phyloP scores from a whole-genome alignment of 2,888 invertebrate species.

The Eupithecia dodoneata region DNA sequence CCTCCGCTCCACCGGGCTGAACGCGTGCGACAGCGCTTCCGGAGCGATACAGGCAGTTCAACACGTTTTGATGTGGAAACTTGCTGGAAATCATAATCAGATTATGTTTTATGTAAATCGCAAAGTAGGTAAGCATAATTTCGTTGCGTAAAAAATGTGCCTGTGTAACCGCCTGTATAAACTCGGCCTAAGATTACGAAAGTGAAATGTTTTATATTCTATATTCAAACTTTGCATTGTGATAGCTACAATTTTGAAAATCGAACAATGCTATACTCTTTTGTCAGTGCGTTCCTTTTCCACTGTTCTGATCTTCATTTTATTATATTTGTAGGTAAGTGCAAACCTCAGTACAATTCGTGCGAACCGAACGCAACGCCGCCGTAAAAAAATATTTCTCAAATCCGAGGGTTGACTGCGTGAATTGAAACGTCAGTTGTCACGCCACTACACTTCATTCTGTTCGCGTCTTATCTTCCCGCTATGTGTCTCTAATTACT shows the following conservation, averaged over 20 bases:
- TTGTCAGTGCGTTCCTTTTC: not conserved
- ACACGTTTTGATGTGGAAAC: constrained; percentile 53
- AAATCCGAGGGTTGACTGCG: constrained; percentile 2
- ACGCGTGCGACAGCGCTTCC: constrained; percentile 59
- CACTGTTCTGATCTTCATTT: not conserved
- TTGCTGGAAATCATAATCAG: constrained; percentile 50
- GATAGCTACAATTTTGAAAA: not conserved
- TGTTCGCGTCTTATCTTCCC: constrained; percentile 26
- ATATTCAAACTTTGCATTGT: not conserved
- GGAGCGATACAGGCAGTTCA: constrained; percentile 60
- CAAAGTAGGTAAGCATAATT: not conserved
- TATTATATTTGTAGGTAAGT: not conserved
- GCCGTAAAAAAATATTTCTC: not conserved
- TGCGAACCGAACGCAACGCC: not conserved
- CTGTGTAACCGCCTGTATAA: not conserved
- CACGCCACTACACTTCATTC: constrained; percentile 11
- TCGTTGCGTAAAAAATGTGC: not conserved
- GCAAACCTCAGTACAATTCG: not conserved
- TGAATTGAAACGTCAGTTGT: constrained; percentile 10
- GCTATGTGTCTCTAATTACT: constrained; percentile 34
- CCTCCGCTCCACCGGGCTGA: constrained; percentile 63
- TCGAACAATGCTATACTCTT: not conserved
- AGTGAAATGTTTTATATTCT: not conserved
- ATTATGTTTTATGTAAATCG: constrained; percentile 40
- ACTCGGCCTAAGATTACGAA: not conserved